Conservation (phyloP, 2,113 vertebrate genomes). For the Egretta garzetta region DNA sequence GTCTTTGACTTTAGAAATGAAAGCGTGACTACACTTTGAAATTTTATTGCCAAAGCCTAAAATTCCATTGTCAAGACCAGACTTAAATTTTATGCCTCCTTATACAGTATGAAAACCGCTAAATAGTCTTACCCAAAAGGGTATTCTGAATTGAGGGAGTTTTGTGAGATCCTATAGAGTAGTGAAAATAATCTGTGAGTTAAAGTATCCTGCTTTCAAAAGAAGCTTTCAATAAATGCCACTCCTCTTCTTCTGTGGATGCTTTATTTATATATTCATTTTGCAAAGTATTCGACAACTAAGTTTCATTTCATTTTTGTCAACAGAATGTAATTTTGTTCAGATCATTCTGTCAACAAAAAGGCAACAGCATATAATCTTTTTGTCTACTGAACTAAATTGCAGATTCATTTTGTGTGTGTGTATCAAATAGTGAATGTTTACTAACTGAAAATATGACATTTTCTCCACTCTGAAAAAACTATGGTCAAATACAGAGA, state of each 20-base stretch:
- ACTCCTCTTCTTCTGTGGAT: neutral
- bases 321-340: constrained; percentile 43
- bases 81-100: neutral
- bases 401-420: neutral
- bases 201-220: neutral
- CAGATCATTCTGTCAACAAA: constrained; percentile 7
- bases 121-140: neutral
- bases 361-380: neutral
- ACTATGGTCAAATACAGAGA: neutral
- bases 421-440: neutral
- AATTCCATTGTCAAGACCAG: neutral
- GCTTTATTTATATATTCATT: neutral
- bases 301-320: constrained; percentile 27
- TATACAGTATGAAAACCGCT: neutral
- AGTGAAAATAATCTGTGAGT: neutral
- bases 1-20: neutral
- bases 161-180: neutral
- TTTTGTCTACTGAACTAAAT: neutral
- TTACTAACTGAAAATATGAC: neutral
- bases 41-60: neutral
- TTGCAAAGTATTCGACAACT: neutral
- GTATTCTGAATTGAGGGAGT: neutral
- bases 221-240: neutral
- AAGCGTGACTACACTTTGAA: neutral
- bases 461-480: neutral